These are phyloP conservation scores for Metallyticus violacea DNA, from an alignment of 2,888 invertebrate genomes.

Conservation along the genomic window DNA sequence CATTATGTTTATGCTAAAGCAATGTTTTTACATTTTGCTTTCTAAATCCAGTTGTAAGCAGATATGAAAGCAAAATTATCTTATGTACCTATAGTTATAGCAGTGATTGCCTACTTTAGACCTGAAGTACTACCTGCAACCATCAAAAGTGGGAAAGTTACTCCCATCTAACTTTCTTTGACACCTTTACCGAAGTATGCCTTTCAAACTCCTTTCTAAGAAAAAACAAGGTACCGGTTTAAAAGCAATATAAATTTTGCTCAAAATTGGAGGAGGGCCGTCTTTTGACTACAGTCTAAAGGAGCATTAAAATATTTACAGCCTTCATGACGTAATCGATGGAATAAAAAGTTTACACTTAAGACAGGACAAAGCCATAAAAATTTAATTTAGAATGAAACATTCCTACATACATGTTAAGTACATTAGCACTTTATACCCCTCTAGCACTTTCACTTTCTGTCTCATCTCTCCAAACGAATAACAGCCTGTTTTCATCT, in stretches of 20 bases:
- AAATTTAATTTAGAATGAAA: background rate
- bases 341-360: too few species aligned
- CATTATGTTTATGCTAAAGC: too few species aligned
- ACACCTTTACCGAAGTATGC: background rate
- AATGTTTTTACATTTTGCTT: too few species aligned
- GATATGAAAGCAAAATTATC: too few species aligned
- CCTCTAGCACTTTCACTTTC: background rate
- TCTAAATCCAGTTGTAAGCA: too few species aligned
- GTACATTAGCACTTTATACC: background rate
- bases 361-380: background rate
- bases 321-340: background rate
- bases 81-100: too few species aligned
- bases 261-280: background rate
- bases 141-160: background rate
- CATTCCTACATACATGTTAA: background rate
- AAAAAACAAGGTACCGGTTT: background rate
- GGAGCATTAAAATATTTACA: background rate
- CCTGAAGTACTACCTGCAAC: background rate
- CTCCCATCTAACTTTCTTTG: background rate
- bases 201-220: background rate
- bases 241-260: background rate
- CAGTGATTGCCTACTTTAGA: too few species aligned
- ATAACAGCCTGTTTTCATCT: too few species aligned
- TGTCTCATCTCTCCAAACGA: too few species aligned
- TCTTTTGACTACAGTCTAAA: background rate